Conservation (phyloP, 92 coral and sea anemone genomes). For the Pocillopora grandis region DNA sequence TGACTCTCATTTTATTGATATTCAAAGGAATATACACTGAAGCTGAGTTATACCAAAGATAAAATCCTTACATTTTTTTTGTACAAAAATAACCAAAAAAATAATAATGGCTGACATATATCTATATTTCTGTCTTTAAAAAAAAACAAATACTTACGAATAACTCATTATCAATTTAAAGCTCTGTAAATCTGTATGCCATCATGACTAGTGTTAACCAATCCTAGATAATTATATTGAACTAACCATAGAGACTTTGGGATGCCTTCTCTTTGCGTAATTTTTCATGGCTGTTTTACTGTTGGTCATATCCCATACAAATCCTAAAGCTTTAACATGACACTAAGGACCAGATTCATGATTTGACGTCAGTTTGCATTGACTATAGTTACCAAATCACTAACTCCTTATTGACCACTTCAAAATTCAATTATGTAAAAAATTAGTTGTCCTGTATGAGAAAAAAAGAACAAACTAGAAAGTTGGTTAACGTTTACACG, state of each 20-base stretch:
- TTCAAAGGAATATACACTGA: conserved; percentile 7
- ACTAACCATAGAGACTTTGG: too few species aligned
- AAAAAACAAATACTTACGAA: background rate
- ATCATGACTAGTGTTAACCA: too few species aligned
- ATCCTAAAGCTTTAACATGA: too few species aligned
- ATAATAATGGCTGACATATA: background rate
- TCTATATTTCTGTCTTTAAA: background rate
- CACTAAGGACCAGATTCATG: background rate
- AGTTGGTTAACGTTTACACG: too few species aligned
- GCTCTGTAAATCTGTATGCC: background rate
- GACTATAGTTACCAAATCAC: background rate
- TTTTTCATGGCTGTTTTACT: background rate
- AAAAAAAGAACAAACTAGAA: too few species aligned
- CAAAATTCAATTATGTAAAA: background rate
- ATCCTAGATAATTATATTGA: too few species aligned
- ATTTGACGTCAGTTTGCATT: background rate
- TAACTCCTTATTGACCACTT: background rate
- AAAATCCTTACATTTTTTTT: background rate
- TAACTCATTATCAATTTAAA: background rate
- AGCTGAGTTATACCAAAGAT: background rate
- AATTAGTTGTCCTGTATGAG: background rate
- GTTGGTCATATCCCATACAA: background rate
- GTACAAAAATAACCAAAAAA: conserved; percentile 30
- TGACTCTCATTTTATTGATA: background rate
- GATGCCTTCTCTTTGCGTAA: background rate